Evolutionary conservation across 2,113 vertebrate genomes (phyloP).

Genomic region (Callipepla squamata): DNA sequence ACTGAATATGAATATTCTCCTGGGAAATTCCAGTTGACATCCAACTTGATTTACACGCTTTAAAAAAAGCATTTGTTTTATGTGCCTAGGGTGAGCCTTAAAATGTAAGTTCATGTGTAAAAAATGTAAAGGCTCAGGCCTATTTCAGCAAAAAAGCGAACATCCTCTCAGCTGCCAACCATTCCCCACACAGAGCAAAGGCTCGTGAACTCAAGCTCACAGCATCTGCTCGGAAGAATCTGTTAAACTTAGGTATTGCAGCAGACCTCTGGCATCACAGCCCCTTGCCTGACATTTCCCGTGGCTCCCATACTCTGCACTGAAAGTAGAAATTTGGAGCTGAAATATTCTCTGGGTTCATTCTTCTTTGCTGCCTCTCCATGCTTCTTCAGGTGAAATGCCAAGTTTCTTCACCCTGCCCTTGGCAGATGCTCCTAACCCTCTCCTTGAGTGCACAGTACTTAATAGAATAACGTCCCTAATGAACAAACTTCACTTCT

Average conservation of each 20-base stretch:
- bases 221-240: neutral
- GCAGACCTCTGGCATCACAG: neutral
- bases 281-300: neutral
- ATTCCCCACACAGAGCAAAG: neutral
- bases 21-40: slow-evolving; percentile 33
- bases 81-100: slow-evolving; percentile 19
- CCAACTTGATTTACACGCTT: slow-evolving; percentile 36
- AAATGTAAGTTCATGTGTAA: slow-evolving; percentile 29
- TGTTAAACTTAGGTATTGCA: neutral
- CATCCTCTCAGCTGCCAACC: slow-evolving; percentile 18
- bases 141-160: neutral
- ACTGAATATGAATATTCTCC: slow-evolving; percentile 42
- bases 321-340: neutral
- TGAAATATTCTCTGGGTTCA: neutral
- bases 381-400: neutral
- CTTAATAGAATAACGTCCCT: neutral
- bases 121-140: slow-evolving; percentile 16
- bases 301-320: neutral
- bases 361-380: neutral
- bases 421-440: neutral
- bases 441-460: neutral
- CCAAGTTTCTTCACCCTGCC: neutral
- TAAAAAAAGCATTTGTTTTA: slow-evolving; percentile 39
- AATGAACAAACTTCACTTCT: neutral
- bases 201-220: neutral